Percentiles rank a stretch among this genome's conserved stretches.
Evolutionary conservation across 2,113 vertebrate genomes (phyloP).

Genomic region (Hippocampus abdominalis): DNA sequence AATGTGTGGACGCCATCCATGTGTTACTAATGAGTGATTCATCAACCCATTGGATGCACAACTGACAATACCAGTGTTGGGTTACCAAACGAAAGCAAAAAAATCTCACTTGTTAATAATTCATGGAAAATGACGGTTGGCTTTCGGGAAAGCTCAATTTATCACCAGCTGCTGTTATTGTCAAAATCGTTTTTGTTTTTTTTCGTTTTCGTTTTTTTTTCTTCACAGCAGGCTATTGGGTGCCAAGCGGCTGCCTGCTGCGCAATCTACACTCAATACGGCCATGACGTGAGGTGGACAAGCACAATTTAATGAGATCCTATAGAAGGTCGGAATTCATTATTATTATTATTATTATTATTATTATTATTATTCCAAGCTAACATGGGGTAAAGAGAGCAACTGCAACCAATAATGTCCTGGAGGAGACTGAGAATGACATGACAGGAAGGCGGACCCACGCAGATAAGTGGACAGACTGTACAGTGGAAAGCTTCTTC

Average conservation of each 20-base stretch:
- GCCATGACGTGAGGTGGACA: neutral
- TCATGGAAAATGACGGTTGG: neutral
- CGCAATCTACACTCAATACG: neutral
- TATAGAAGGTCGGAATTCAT: neutral
- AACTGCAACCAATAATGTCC: no score
- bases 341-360: no score
- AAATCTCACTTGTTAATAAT: neutral
- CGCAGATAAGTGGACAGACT: no score
- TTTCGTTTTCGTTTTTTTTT: no score
- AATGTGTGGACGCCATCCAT: constrained; percentile 9
- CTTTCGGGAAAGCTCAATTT: neutral
- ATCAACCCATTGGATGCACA: neutral
- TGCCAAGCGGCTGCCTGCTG: neutral
- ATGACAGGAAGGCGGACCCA: no score
- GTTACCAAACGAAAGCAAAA: neutral
- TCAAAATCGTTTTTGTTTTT: neutral
- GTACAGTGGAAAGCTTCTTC: no score
- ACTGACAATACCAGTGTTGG: neutral
- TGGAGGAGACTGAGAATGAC: no score
- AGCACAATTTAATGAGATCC: neutral
- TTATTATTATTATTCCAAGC: no score
- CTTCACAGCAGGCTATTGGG: neutral
- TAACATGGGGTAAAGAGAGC: no score
- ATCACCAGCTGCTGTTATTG: constrained; percentile 5
- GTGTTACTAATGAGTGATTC: neutral